Base-by-base conservation (phyloP, 2,113 vertebrate genomes). In the Dunckerocampus dactyliophorus region DNA sequence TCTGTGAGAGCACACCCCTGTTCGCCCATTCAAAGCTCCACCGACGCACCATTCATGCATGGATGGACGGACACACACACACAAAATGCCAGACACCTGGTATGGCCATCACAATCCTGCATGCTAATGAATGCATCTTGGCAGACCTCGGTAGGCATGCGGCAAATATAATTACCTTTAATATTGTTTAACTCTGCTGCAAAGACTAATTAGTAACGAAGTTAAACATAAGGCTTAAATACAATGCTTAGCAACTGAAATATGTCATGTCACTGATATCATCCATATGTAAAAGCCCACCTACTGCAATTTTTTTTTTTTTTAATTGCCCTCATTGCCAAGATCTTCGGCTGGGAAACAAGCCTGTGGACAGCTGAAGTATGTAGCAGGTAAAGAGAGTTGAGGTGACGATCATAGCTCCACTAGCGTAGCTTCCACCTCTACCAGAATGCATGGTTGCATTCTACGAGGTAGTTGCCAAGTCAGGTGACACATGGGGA, bases 21-120 rank as follows among this genome's bases (percentile, higher is more conserved):
- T 71, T 69, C 70, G 70, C 73, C 78, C 88, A 88, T 88, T 91
- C 88, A 89, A 69, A 85, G 85, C 83, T 71, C 78, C 19, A 57
- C 82, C 72, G 31, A 85, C 69, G 54, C 79, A 65, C 47, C 63
- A 69, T 68, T 71, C 74, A 67, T 52, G 53, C 72, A 78, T 45
- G 50, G 12, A 47, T 14, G 54, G 37, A 39, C 31, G 51, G 51
- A 53, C 17, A n/a, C 16, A 60, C 53, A 50, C 24, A 59, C 34
- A 42, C 31, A 42, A 7, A 48, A 17, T 47, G 19, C 71, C 47
- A 65, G 31, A 59, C 53, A 47, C 59, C 50, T 71, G 60, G 70
- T 81, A 74, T 77, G 69, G 53, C 63, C 64, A 69, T 74, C 68
- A 62, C 2, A 15, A 55, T 54, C 47, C 16, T 59, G 34, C 43